A percentile compares a stretch with the other conserved stretches of the same genome.
Evolutionary conservation across 2,888 invertebrate species (phyloP).

Genomic region (Lithophane ornitopus): DNA sequence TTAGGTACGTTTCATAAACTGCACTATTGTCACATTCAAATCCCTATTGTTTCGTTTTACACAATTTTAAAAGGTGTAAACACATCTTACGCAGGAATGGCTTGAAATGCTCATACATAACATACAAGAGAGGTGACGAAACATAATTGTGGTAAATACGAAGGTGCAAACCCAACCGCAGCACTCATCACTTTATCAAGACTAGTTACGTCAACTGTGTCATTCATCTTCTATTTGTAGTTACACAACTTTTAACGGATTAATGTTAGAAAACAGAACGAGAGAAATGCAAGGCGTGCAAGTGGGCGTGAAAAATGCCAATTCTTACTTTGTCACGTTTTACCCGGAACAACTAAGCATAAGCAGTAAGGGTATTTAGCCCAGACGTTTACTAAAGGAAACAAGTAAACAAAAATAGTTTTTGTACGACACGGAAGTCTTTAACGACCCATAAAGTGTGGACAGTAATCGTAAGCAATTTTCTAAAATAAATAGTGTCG

Average conservation of each 20-base stretch:
- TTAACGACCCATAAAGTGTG: conserved; percentile 29
- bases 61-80: conserved; percentile 19
- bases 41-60: conserved; percentile 22
- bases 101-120: conserved; percentile 15
- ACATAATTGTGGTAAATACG: conserved; percentile 39
- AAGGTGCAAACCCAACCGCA: conserved; percentile 37
- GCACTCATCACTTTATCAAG: conserved; percentile 44
- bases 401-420: conserved; percentile 34
- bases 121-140: conserved; percentile 20
- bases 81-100: conserved; percentile 10
- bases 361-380: conserved; percentile 8
- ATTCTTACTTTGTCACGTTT: conserved; percentile 76
- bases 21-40: conserved; percentile 34
- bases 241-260: conserved; percentile 78
- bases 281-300: conserved; percentile 77
- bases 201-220: conserved; percentile 55
- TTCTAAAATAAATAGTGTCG: conserved; percentile 44
- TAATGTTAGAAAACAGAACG: conserved; percentile 79
- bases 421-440: conserved; percentile 47
- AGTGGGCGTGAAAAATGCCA: conserved; percentile 81
- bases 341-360: conserved; percentile 50
- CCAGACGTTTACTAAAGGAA: conserved; percentile 29
- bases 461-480: conserved; percentile 49
- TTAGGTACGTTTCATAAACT: conserved; percentile 23
- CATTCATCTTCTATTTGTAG: conserved; percentile 67